Evolutionary conservation across 2,888 invertebrate species (phyloP).

Genomic region (Dioctria linearis): DNA sequence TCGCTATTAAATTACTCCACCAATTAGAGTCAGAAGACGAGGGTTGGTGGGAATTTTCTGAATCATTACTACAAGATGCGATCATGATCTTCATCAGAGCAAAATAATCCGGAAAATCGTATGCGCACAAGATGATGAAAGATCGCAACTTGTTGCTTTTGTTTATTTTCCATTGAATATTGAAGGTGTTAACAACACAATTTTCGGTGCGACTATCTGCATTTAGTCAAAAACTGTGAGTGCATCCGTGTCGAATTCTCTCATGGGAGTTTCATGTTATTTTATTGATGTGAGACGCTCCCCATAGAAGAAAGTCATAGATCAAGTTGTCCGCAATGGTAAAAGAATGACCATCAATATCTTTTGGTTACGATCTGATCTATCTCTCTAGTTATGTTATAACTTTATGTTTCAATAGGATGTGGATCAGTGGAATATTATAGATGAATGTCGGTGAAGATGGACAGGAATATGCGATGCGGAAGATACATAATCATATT

Average conservation of each 20-base stretch:
- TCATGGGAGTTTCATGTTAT: conserved; percentile 39
- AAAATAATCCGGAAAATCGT: conserved; percentile 43
- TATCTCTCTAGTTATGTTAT: neutral
- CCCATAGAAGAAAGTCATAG: conserved; percentile 41
- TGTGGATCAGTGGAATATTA: conserved; percentile 29
- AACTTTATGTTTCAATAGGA: conserved; percentile 16
- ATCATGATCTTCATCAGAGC: conserved; percentile 46
- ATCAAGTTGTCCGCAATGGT: conserved; percentile 24
- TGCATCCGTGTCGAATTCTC: conserved; percentile 16
- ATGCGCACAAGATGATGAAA: conserved; percentile 4
- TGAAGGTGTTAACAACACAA: conserved; percentile 41
- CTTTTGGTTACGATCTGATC: neutral
- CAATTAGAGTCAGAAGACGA: neutral
- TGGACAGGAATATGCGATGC: conserved; percentile 25
- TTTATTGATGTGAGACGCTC: conserved; percentile 15
- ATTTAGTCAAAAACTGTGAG: no score
- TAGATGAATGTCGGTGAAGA: neutral
- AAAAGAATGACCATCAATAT: conserved; percentile 40
- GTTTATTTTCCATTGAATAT: conserved; percentile 7
- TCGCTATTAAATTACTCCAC: neutral
- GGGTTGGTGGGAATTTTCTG: conserved; percentile 9
- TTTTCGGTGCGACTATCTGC: neutral
- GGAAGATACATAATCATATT: conserved; percentile 3
- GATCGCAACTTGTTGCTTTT: neutral
- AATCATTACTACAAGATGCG: conserved; percentile 25